phyloP scores from a whole-genome alignment of 2,888 invertebrate genomes.

The Acanthosepion lycidas region DNA sequence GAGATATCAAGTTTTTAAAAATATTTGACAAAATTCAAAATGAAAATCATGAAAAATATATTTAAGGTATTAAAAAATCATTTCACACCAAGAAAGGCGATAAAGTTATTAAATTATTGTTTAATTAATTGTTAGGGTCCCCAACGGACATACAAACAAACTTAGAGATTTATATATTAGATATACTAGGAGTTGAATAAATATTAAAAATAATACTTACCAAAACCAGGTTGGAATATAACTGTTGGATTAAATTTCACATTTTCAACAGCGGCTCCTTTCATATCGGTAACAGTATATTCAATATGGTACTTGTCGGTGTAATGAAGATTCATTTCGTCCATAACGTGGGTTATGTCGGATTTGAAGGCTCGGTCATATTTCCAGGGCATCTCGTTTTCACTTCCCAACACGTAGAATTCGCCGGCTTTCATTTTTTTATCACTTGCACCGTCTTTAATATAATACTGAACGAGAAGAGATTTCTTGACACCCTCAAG shows the following conservation, averaged over 20 bases:
- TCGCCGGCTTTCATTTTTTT: slow-evolving; percentile 49
- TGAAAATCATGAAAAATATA: too few relatives aligned
- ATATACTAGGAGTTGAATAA: too few relatives aligned
- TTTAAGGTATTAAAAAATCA: too few relatives aligned
- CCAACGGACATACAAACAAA: too few relatives aligned
- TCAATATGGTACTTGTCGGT: slow-evolving; percentile 48
- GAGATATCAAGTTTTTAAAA: too few relatives aligned
- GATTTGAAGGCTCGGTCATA: slow-evolving; percentile 50
- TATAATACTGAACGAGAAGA: slow-evolving; percentile 48
- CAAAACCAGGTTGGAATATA: slow-evolving; percentile 52
- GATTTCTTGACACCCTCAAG: slow-evolving; percentile 50
- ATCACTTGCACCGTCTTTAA: slow-evolving; percentile 35
- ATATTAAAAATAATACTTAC: slow-evolving; percentile 47
- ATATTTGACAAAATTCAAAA: too few relatives aligned
- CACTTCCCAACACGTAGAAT: slow-evolving; percentile 51
- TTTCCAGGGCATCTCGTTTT: slow-evolving; percentile 51
- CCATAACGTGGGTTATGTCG: slow-evolving; percentile 49
- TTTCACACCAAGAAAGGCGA: too few relatives aligned
- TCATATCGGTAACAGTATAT: slow-evolving; percentile 49
- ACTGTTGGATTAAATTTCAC: slow-evolving; percentile 53
- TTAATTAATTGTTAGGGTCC: too few relatives aligned
- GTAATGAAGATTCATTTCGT: slow-evolving; percentile 46
- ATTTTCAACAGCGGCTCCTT: neutral
- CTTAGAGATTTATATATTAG: too few relatives aligned
- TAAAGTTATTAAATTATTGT: too few relatives aligned